Evolutionary conservation across 1,140 invertebrate genomes (phyloP).

Genomic region (Harlomillsia oculata): DNA sequence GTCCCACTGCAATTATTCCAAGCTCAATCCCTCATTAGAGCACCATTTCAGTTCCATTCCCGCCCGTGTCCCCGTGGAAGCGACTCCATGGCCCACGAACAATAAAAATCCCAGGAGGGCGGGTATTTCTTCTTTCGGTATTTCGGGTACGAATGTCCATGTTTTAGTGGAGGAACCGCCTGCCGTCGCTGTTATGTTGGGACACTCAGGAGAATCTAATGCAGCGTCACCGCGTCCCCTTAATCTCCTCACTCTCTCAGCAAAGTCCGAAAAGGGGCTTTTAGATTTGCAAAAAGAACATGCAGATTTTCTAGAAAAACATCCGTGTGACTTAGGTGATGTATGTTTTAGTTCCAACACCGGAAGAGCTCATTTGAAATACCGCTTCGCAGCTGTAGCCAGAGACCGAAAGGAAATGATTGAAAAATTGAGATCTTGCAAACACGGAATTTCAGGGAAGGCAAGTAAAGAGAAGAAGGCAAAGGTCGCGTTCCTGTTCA

Average conservation of each 20-base stretch:
- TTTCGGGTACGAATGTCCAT: constrained; percentile 26
- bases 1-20: constrained; percentile 7
- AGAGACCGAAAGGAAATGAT: too few species aligned
- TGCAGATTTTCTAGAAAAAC: not conserved
- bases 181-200: not conserved
- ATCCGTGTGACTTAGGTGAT: not conserved
- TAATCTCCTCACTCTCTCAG: constrained; percentile 1
- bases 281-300: not conserved
- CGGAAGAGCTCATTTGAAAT: constrained; percentile 7
- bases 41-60: constrained; percentile 12
- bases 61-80: constrained; percentile 6
- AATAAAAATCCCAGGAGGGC: constrained; percentile 1
- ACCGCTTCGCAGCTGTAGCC: not conserved
- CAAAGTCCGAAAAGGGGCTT: constrained; percentile 9
- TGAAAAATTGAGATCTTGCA: not conserved
- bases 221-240: too few species aligned
- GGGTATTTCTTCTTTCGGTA: constrained; percentile 26
- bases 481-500: constrained; percentile 20
- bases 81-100: not conserved
- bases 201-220: too few species aligned
- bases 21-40: constrained; percentile 10
- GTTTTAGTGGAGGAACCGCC: constrained; percentile 22
- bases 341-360: constrained; percentile 4
- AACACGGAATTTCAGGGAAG: constrained; percentile 1
- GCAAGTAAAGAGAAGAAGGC: not conserved